Conservation (phyloP, 2,113 vertebrate genomes). For the Lates calcarifer region DNA sequence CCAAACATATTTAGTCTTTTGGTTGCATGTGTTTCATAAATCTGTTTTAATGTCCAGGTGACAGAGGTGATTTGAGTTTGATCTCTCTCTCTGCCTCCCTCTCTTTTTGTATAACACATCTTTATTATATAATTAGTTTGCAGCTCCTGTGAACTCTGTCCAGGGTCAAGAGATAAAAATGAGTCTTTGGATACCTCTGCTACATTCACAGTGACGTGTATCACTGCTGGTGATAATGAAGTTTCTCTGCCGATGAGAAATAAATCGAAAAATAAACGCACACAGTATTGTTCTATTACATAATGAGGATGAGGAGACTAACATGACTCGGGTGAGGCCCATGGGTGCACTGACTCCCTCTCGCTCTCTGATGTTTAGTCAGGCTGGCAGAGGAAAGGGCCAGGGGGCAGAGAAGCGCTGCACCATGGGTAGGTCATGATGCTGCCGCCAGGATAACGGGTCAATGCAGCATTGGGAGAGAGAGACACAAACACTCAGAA, state of each 20-base stretch:
- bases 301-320: slow-evolving; percentile 16
- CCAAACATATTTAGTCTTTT: not conserved
- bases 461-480: slow-evolving; percentile 35
- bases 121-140: not conserved
- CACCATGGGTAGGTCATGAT: slow-evolving; percentile 72
- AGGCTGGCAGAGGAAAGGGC: slow-evolving; percentile 59
- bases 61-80: not conserved
- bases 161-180: not conserved
- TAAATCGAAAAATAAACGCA: not conserved
- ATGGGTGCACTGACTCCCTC: slow-evolving; percentile 11
- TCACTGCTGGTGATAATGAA: not conserved
- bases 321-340: slow-evolving; percentile 25
- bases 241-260: not conserved
- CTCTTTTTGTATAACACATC: not conserved
- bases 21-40: not conserved
- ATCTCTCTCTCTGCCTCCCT: not conserved
- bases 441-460: slow-evolving; percentile 21
- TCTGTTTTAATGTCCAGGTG: not conserved
- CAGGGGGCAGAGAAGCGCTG: slow-evolving; percentile 58
- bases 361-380: slow-evolving; percentile 45
- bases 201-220: not conserved
- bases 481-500: not conserved
- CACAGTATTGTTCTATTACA: slow-evolving; percentile 19
- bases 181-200: not conserved
- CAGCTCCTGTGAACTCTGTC: too few relatives aligned